Base-by-base conservation (phyloP, 2,113 vertebrate species). In the Plecturocebus donacophilus region DNA sequence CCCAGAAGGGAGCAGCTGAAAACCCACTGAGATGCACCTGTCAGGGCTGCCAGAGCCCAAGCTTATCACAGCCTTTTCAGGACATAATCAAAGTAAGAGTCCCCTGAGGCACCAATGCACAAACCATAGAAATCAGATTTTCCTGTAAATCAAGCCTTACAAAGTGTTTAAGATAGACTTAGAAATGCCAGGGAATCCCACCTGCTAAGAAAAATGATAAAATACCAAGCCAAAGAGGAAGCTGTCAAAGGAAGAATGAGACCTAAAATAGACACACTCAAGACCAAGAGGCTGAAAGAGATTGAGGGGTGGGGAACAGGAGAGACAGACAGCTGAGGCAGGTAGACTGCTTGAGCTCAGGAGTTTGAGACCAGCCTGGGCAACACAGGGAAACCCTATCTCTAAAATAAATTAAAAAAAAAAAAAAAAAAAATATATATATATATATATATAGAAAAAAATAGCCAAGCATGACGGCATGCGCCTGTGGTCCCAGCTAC, bases 111-210 rank as follows among this genome's bases (percentile, higher is more conserved):
- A 56, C 27, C 83, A 19, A 49, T 8, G 85, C 20, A 58, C 71
- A 40, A 56, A 91, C 89, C 90, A 80, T 93, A 90, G 58, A 97
- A 96, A 97, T 96, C 70, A 54, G 92, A 97, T 95, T 97, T 97
- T 97, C 93, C 90, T 93, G 86, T 87, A 95, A 95, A 91, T 91
- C 86, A 79, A 91, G 40, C 79, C 61, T 95, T 80, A 93, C 68
- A n/a, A 77, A 85, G 85, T 89, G 16, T 86, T 95, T 89, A 77
- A 94, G 94, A 94, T 75, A 95, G 49, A 89, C 52, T 83, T 91
- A 89, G 79, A 83, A 75, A 95, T 90, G 87, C 86, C 71, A 61
- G 81, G 30, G 85, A 92, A 76, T 40, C 70, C 81, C 84, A 68
- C 79, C 83, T 95, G 83, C 86, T 73, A 73, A 86, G 85, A 45